Percentiles rank a stretch among this genome's conserved stretches.
Evolutionary conservation across 2,113 vertebrate genomes (phyloP).

Genomic region (Gymnogyps californianus): DNA sequence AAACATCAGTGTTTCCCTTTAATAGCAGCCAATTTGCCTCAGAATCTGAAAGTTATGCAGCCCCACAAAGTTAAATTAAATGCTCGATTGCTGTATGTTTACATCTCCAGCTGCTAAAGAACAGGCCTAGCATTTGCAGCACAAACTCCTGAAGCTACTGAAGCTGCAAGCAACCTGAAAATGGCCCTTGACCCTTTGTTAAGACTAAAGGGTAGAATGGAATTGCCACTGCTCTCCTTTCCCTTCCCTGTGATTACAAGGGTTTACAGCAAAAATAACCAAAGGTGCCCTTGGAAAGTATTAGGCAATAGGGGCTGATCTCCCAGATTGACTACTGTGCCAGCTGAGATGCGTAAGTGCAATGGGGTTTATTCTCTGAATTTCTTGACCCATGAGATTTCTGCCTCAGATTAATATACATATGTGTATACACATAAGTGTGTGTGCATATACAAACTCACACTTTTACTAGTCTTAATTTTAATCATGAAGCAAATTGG

Average conservation of each 20-base stretch:
- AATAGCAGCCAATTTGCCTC: slow-evolving; percentile 42
- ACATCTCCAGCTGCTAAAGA: neutral
- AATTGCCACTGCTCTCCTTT: neutral
- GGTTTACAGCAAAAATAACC: neutral
- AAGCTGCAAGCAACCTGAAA: neutral
- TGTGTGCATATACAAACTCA: neutral
- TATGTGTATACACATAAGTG: too few relatives aligned
- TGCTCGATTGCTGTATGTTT: neutral
- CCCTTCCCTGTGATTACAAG: neutral
- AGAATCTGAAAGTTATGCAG: neutral
- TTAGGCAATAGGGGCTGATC: neutral
- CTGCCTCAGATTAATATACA: neutral
- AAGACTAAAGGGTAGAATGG: neutral
- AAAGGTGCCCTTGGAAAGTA: neutral
- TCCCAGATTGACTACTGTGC: neutral
- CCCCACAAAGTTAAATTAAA: slow-evolving; percentile 39
- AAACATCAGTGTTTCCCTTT: slow-evolving; percentile 44
- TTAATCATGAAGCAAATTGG: neutral
- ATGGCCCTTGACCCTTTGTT: neutral
- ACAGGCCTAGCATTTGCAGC: neutral
- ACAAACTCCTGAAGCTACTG: neutral
- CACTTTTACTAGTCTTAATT: neutral
- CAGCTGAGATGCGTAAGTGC: neutral
- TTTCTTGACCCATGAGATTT: neutral
- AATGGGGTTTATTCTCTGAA: neutral